Evolutionary conservation across 2,888 invertebrate genomes (phyloP).

Genomic region (Aporophyla lueneburgensis): DNA sequence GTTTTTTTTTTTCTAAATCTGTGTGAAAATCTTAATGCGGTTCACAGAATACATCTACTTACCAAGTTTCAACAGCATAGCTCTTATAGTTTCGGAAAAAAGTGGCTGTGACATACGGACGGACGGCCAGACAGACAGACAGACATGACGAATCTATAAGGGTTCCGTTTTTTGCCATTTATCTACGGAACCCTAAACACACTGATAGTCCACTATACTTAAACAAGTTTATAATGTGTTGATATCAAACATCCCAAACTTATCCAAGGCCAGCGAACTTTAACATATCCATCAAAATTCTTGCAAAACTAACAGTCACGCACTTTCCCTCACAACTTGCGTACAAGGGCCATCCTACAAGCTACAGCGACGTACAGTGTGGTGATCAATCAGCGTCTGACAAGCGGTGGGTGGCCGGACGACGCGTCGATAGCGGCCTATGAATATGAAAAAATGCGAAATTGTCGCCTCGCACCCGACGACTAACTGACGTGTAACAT

Average conservation of each 20-base stretch:
- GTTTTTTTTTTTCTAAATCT: too few relatives aligned
- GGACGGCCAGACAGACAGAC: too few relatives aligned
- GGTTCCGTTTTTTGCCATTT: too few relatives aligned
- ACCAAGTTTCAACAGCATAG: too few relatives aligned
- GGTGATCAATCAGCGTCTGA: constrained; percentile 63
- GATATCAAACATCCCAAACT: background rate
- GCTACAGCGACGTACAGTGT: constrained; percentile 36
- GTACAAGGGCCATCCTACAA: constrained; percentile 40
- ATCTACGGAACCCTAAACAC: too few relatives aligned
- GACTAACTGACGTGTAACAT: constrained; percentile 49
- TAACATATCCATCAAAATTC: constrained; percentile 45
- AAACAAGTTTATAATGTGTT: background rate
- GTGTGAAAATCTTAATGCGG: too few relatives aligned
- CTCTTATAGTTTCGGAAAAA: too few relatives aligned
- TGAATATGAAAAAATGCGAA: constrained; percentile 69
- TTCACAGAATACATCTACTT: too few relatives aligned
- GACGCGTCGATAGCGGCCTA: constrained; percentile 56
- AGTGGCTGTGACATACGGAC: too few relatives aligned
- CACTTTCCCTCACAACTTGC: constrained; percentile 32
- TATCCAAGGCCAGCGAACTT: constrained; percentile 3
- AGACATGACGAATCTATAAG: too few relatives aligned
- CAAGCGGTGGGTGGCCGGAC: constrained; percentile 44
- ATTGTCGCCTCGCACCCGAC: constrained; percentile 47
- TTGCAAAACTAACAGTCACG: constrained; percentile 40
- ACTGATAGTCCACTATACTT: too few relatives aligned